Base-by-base conservation (phyloP, 2,888 invertebrate species). In the Creontiades dilutus region DNA sequence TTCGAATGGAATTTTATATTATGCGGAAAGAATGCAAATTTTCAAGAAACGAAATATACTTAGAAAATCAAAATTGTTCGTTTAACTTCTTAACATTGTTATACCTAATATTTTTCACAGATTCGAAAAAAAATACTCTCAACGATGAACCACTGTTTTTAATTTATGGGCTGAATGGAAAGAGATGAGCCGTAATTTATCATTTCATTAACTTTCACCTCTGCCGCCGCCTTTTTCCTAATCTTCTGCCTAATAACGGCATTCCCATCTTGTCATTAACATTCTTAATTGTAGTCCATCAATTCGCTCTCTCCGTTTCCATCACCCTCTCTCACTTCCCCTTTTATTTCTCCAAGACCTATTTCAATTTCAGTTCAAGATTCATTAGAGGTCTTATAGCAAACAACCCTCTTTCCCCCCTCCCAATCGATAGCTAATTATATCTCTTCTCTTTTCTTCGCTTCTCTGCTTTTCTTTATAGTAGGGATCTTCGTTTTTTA, bases 231-330 rank as follows among this genome's bases (percentile, higher is more conserved):
- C 19, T 76, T 86, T 86, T 75, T 86, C 68, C 37, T 75, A 75
- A 86, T 86, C 86, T 86, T 48, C 86, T 46, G 23, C 86, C 68
- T 75, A 75, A 86, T 86, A 86, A 86, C 46, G 76, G 86, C 86
- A 76, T 76, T 86, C 86, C 86, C 86, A 47, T 55, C 86, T 86
- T 86, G 86, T 86, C 86, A 86, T 86, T 86, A 86, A 86, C 86
- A 86, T 86, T 86, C 86, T 86, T 86, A 86, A 86, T 86, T 86
- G 75, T 86, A 86, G 86, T 76, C 86, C 86, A 86, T 86, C 86
- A 86, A 86, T 86, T 86, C 86, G 46, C 48, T 55, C 48, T 75
- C 76, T 48, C 13, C 28, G 57, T 27, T 47, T 37, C 75, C 57
- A 16, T 52, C 19, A 27, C 52, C 61, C 5, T 75, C 28, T 27